Conservation (phyloP, 2,888 invertebrate species). For the Congeria kusceri region DNA sequence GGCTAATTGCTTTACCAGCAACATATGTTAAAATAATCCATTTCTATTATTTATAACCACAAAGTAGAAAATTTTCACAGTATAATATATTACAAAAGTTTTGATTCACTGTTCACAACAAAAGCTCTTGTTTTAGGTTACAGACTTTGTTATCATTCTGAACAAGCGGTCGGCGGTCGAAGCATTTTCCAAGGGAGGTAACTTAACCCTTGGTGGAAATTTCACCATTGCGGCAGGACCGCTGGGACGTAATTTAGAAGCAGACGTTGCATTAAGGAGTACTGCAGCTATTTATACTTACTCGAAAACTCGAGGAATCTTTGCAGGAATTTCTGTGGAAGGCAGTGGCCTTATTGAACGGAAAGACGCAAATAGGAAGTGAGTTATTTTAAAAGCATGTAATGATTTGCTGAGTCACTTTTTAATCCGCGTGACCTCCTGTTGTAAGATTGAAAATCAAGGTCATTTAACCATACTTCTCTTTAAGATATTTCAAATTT, state of each 20-base stretch:
- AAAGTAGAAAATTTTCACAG: too few relatives aligned
- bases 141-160: slow-evolving; percentile 83
- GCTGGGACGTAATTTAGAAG: slow-evolving; percentile 80
- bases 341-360: slow-evolving; percentile 83
- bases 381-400: slow-evolving; percentile 41
- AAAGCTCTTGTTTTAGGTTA: slow-evolving; percentile 71
- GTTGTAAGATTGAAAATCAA: not conserved
- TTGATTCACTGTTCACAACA: too few relatives aligned
- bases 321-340: slow-evolving; percentile 84
- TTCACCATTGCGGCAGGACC: slow-evolving; percentile 84
- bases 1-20: too few relatives aligned
- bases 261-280: slow-evolving; percentile 80
- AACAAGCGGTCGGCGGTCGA: slow-evolving; percentile 81
- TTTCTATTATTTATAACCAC: too few relatives aligned
- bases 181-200: slow-evolving; percentile 84
- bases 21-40: too few relatives aligned
- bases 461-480: not conserved
- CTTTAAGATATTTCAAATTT: too few relatives aligned
- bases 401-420: not conserved
- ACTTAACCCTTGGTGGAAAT: slow-evolving; percentile 83
- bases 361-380: slow-evolving; percentile 84
- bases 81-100: too few relatives aligned
- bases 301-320: slow-evolving; percentile 82
- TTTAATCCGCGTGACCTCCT: not conserved
- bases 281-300: slow-evolving; percentile 84